Conservation (phyloP, 35 echinoderm and acorn worm genomes). For the Patiria miniata region DNA sequence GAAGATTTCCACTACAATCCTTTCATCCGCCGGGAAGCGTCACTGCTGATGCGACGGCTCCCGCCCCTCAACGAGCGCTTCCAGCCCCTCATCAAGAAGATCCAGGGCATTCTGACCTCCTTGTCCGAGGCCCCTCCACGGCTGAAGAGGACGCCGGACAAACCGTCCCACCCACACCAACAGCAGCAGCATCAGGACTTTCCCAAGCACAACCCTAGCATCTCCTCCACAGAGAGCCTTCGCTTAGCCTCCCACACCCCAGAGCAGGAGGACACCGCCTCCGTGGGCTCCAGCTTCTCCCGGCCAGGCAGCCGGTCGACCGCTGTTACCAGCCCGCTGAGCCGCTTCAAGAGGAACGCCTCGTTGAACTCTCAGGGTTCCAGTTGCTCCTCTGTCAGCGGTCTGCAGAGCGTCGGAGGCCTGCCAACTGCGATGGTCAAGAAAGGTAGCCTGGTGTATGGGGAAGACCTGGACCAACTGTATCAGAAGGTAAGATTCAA, state of each 20-base stretch:
- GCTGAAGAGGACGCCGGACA: not conserved
- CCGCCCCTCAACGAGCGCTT: conserved; percentile 12
- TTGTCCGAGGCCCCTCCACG: not conserved
- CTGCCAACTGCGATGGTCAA: conserved; percentile 25
- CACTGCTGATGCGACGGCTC: conserved; percentile 43
- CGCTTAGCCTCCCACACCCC: not conserved
- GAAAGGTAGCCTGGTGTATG: conserved; percentile 15
- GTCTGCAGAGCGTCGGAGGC: conserved; percentile 29
- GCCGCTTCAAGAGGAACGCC: conserved; percentile 3
- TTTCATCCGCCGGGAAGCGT: conserved; percentile 45
- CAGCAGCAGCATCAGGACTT: conserved; percentile 40
- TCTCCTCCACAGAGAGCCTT: conserved; percentile 9
- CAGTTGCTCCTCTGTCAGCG: conserved; percentile 37
- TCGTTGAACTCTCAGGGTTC: conserved; percentile 13
- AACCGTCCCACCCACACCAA: conserved; percentile 28
- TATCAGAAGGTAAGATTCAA: conserved; percentile 43
- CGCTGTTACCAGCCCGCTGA: not conserved
- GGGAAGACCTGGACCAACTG: conserved; percentile 41
- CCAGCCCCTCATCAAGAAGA: conserved; percentile 38
- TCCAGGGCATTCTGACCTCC: not conserved
- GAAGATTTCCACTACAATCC: conserved; percentile 54
- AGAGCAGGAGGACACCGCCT: conserved; percentile 31
- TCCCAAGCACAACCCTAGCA: conserved; percentile 13
- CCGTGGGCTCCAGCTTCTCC: conserved; percentile 30
- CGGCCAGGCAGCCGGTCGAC: conserved; percentile 35